A percentile compares a stretch with the other conserved stretches of the same genome.
These are phyloP conservation scores for Colaptes auratus DNA, from an alignment of 2,113 vertebrate species.

Conservation along the genomic window DNA sequence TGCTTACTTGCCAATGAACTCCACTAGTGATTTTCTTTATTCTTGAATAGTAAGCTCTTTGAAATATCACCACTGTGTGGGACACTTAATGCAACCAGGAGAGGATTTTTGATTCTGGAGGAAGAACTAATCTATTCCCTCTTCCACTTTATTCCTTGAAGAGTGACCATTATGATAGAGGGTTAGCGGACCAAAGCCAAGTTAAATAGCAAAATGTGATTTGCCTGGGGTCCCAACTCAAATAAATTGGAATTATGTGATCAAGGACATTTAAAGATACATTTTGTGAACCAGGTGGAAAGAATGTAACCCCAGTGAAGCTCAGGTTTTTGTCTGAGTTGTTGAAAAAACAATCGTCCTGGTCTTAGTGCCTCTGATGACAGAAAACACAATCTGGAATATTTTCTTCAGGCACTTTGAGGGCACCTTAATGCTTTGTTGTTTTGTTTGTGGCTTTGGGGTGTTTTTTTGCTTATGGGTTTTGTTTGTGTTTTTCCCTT, in stretches of 20 bases:
- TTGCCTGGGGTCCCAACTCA: neutral
- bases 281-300: neutral
- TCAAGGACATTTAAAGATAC: neutral
- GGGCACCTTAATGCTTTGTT: neutral
- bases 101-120: neutral
- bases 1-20: neutral
- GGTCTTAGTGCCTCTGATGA: neutral
- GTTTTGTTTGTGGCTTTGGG: too few species aligned
- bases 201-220: neutral
- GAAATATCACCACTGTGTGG: neutral
- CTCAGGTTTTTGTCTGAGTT: neutral
- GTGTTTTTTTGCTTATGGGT: too few species aligned
- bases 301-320: neutral
- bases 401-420: neutral
- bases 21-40: neutral
- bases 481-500: too few species aligned
- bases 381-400: neutral
- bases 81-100: neutral
- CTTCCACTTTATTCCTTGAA: neutral
- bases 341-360: neutral
- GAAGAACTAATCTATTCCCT: neutral
- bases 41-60: neutral
- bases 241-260: neutral
- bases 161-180: fast-evolving
- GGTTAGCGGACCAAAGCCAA: neutral